phyloP scores from a whole-genome alignment of 2,888 invertebrate genomes.

The Rhorus exstirpatorius region DNA sequence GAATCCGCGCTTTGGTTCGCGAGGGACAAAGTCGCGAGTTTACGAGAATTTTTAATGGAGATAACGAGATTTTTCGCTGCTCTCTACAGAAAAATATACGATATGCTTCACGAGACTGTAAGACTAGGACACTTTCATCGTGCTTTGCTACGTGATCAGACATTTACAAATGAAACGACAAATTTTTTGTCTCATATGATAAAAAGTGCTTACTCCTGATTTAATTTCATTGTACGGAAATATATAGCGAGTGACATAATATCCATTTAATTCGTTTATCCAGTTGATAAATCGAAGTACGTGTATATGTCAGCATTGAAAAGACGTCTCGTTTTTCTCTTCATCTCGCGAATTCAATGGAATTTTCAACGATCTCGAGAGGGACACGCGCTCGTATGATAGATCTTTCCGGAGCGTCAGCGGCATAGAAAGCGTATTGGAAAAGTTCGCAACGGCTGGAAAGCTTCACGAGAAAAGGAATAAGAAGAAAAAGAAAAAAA shows the following conservation, averaged over 20 bases:
- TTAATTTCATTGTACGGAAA: too few relatives aligned
- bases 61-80: neutral
- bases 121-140: too few relatives aligned
- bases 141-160: too few relatives aligned
- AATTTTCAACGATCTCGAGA: constrained; percentile 37
- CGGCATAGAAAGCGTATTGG: constrained; percentile 47
- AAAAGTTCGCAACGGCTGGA: constrained; percentile 51
- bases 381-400: neutral
- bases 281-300: neutral
- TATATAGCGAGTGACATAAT: too few relatives aligned
- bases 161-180: too few relatives aligned
- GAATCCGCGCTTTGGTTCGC: neutral
- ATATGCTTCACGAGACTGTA: too few relatives aligned
- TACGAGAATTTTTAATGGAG: constrained; percentile 8
- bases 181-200: too few relatives aligned
- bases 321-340: constrained; percentile 28
- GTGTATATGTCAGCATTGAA: neutral
- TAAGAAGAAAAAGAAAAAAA: constrained; percentile 2
- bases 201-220: too few relatives aligned
- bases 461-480: constrained; percentile 36
- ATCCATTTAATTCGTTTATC: neutral
- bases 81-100: too few relatives aligned
- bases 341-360: constrained; percentile 34
- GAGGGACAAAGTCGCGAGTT: constrained; percentile 10
- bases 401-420: constrained; percentile 32